Conservation (phyloP, 2,113 vertebrate species). For the Sebastes schlegelii region DNA sequence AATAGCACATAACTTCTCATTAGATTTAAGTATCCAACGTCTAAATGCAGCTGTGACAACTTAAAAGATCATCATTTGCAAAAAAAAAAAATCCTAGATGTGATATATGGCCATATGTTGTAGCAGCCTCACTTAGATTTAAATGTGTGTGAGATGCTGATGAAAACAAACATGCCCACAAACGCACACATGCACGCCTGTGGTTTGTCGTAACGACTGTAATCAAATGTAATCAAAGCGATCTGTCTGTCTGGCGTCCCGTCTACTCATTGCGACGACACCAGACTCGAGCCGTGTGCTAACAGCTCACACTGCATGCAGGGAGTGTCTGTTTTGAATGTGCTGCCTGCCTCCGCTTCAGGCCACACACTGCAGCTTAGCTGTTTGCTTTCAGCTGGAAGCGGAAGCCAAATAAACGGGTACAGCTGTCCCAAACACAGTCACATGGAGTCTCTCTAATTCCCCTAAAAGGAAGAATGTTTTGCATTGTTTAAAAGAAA, state of each 20-base stretch:
- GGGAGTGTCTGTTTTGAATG: not conserved
- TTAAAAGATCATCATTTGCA: not conserved
- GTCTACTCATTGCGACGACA: too few species aligned
- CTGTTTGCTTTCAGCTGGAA: not conserved
- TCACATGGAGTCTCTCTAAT: not conserved
- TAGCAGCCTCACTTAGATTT: not conserved
- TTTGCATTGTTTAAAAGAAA: slow-evolving; percentile 30
- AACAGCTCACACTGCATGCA: accelerated
- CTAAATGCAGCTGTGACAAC: not conserved
- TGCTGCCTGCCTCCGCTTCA: not conserved
- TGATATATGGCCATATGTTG: not conserved
- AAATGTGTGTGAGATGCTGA: not conserved
- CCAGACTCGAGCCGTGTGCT: not conserved
- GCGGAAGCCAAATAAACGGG: slow-evolving; percentile 21
- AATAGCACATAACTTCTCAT: too few species aligned
- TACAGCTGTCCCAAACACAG: slow-evolving; percentile 19
- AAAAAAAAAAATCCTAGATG: not conserved
- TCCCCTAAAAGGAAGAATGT: slow-evolving; percentile 30
- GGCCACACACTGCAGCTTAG: slow-evolving; percentile 1
- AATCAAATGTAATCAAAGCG: slow-evolving; percentile 43
- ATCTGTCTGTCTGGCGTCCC: slow-evolving; percentile 26
- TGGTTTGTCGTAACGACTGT: slow-evolving; percentile 31
- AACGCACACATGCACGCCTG: slow-evolving; percentile 26
- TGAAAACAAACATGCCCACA: slow-evolving; percentile 46
- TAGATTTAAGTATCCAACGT: too few species aligned